These are phyloP conservation scores for crab-eating macaque (Macaca fascicularis) DNA, from an alignment of 2,113 vertebrate species.

Conservation along the genomic window T2T-MFA8v1.1 NC_088378.1:61116501-61117000, in stretches of 20 bases:
- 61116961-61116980: not conserved
- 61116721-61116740: not conserved
- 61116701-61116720: not conserved
- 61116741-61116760: not conserved
- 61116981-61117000: constrained; percentile 27
- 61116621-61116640: not conserved
- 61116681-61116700: not conserved
- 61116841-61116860: not conserved
- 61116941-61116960: not conserved
- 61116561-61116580: constrained; percentile 41
- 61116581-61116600: constrained; percentile 38
- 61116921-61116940: constrained; percentile 33
- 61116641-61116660: not conserved
- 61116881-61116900: not conserved
- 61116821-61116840: not conserved
- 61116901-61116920: not conserved
- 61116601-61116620: not conserved
- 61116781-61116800: not conserved
- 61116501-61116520: constrained; percentile 66
- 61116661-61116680: not conserved
- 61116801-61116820: not conserved
- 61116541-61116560: constrained; percentile 51
- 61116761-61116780: not conserved
- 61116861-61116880: not conserved
- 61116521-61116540: constrained; percentile 51